Percentiles rank a stretch among this genome's conserved stretches.
Conservation (phyloP, 2,888 invertebrate species). For the Drosophila parthenogenetica region DNA sequence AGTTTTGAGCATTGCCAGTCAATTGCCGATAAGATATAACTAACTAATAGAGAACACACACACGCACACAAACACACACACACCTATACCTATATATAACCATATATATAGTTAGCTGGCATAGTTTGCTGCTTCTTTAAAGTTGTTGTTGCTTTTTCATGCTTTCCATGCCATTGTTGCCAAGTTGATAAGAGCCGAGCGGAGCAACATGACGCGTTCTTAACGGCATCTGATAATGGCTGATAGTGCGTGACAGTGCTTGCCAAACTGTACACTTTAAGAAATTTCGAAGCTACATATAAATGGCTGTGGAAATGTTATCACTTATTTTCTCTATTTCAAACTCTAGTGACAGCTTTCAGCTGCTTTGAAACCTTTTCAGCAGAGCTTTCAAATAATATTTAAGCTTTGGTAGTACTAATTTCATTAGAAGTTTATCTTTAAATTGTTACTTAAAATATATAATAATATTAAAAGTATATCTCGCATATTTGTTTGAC, state of each 20-base stretch:
- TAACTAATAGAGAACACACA: slow-evolving; percentile 38
- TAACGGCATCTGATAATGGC: slow-evolving; percentile 43
- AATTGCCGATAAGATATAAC: slow-evolving; percentile 71
- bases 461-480: too few relatives aligned
- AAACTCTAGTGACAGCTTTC: too few relatives aligned
- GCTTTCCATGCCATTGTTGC: slow-evolving; percentile 64
- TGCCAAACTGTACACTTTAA: slow-evolving; percentile 38
- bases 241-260: slow-evolving; percentile 29
- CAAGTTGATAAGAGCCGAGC: slow-evolving; percentile 71
- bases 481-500: too few relatives aligned
- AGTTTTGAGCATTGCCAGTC: slow-evolving; percentile 52
- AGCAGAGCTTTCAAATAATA: too few relatives aligned
- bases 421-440: too few relatives aligned
- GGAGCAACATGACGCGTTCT: slow-evolving; percentile 58
- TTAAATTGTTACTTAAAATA: too few relatives aligned
- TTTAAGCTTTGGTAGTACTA: too few relatives aligned
- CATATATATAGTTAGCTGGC: slow-evolving; percentile 44
- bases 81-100: background rate
- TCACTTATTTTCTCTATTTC: too few relatives aligned
- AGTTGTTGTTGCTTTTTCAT: slow-evolving; percentile 36
- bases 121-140: slow-evolving; percentile 58
- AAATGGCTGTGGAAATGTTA: background rate
- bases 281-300: background rate
- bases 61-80: slow-evolving; percentile 2
- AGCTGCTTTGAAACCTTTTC: too few relatives aligned